Percentiles rank a stretch among this genome's conserved stretches.
phyloP scores from a whole-genome alignment of 2,113 vertebrate species.

The Hippocampus barbouri region DNA sequence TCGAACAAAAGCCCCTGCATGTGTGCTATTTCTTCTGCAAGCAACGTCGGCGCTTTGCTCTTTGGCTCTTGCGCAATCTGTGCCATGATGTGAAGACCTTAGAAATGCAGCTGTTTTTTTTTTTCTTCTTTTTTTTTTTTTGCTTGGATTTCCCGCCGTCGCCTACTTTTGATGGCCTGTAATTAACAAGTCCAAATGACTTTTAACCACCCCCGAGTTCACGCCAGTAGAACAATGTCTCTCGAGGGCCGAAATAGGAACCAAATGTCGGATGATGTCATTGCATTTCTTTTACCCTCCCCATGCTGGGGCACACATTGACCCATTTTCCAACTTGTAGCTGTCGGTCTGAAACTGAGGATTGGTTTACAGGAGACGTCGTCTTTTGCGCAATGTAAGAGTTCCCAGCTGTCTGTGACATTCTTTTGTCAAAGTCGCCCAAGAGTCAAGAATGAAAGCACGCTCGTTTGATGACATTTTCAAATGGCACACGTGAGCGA shows the following conservation, averaged over 20 bases:
- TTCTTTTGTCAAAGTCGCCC: background rate
- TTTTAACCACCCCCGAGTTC: slow-evolving; percentile 14
- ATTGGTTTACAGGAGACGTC: background rate
- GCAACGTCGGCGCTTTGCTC: background rate
- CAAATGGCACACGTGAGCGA: too few species aligned
- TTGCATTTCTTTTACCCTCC: background rate
- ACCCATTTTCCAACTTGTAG: background rate
- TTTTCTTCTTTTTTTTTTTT: slow-evolving; percentile 8
- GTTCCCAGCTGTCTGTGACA: background rate
- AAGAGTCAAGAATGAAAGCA: background rate
- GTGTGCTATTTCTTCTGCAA: background rate
- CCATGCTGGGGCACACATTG: background rate
- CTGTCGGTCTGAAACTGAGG: background rate
- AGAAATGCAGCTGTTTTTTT: slow-evolving; percentile 22
- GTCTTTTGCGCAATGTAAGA: background rate
- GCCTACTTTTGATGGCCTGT: slow-evolving; percentile 52
- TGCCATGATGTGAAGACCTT: slow-evolving; percentile 25
- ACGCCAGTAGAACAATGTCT: slow-evolving; percentile 14
- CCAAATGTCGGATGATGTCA: slow-evolving; percentile 48
- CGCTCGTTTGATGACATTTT: background rate
- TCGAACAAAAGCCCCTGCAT: background rate
- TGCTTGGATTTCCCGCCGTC: slow-evolving; percentile 41
- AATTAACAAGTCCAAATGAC: slow-evolving; percentile 58
- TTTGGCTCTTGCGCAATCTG: background rate
- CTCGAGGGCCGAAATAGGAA: slow-evolving; percentile 49